phyloP scores from a whole-genome alignment of 1,140 invertebrate species.

The Hetaerina americana region DNA sequence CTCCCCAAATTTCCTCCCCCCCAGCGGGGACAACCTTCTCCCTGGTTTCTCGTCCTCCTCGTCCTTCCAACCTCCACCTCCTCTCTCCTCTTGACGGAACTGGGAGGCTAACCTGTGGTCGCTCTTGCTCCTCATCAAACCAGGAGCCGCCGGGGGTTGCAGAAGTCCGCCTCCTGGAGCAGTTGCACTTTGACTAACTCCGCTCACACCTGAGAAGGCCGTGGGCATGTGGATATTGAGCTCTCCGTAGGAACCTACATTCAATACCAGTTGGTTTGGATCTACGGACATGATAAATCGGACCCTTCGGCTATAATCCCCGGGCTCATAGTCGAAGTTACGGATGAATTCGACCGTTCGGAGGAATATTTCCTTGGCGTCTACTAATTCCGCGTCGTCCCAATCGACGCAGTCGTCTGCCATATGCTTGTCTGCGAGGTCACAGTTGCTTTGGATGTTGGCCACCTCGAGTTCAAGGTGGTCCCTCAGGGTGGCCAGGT shows the following conservation, averaged over 20 bases:
- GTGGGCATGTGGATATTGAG: constrained; percentile 56
- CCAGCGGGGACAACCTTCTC: constrained; percentile 47
- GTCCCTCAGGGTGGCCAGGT: constrained; percentile 74
- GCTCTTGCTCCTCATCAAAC: constrained; percentile 83
- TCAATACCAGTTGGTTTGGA: constrained; percentile 74
- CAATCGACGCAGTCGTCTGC: constrained; percentile 64
- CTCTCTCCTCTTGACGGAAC: constrained; percentile 66
- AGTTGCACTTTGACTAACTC: constrained; percentile 14
- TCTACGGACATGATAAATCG: constrained; percentile 77
- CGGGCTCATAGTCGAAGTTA: constrained; percentile 84
- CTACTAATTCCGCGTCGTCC: constrained; percentile 80
- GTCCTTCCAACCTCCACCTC: constrained; percentile 22
- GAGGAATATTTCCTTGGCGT: constrained; percentile 87
- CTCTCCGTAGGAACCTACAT: constrained; percentile 72
- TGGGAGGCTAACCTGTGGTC: constrained; percentile 82
- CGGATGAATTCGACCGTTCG: constrained; percentile 87
- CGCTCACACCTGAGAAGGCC: constrained; percentile 25
- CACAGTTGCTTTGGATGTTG: constrained; percentile 90
- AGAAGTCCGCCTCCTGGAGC: constrained; percentile 31
- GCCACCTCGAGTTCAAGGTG: constrained; percentile 83
- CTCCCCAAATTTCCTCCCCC: constrained; percentile 58
- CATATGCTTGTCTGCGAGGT: constrained; percentile 90
- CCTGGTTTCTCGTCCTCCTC: constrained; percentile 21
- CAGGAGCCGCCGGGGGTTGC: constrained; percentile 47
- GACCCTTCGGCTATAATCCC: constrained; percentile 73